Conservation (phyloP, 2,797 vertebrate species). For the Phrynocephalus forsythii region DNA sequence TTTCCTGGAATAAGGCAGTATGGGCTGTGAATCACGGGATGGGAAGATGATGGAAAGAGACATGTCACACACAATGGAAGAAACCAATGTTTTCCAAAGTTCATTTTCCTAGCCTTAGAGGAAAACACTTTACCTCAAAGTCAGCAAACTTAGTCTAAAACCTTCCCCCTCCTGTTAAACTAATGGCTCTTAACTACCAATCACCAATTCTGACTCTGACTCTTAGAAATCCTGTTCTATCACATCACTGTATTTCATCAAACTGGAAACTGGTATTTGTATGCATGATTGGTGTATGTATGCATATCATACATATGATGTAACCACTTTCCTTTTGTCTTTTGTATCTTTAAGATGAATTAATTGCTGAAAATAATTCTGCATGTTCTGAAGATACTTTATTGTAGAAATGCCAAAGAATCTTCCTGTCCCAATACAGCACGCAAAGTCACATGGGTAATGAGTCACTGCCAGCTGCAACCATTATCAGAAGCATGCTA, state of each 20-base stretch:
- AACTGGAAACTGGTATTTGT: background rate
- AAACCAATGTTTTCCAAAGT: background rate
- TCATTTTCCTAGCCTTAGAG: background rate
- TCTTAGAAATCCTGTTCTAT: background rate
- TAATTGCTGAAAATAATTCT: constrained; percentile 7
- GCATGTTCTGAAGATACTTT: background rate
- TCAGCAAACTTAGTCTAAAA: background rate
- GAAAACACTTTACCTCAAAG: background rate
- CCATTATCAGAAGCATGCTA: constrained; percentile 18
- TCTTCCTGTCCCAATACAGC: background rate
- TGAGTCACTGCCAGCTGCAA: accelerated
- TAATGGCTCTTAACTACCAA: background rate
- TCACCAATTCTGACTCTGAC: too few relatives aligned
- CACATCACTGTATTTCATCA: background rate
- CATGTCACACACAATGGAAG: background rate
- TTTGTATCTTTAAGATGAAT: background rate
- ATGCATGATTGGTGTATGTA: too few relatives aligned
- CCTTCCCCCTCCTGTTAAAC: background rate
- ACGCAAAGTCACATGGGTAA: constrained; percentile 17
- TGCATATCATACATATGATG: background rate
- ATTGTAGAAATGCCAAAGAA: background rate
- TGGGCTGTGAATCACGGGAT: background rate
- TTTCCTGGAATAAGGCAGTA: background rate
- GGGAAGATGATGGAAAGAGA: background rate
- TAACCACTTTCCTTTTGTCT: constrained; percentile 9